Evolutionary conservation across 2,888 invertebrate genomes (phyloP).

Genomic region (Scelioninae gen. 2): DNA sequence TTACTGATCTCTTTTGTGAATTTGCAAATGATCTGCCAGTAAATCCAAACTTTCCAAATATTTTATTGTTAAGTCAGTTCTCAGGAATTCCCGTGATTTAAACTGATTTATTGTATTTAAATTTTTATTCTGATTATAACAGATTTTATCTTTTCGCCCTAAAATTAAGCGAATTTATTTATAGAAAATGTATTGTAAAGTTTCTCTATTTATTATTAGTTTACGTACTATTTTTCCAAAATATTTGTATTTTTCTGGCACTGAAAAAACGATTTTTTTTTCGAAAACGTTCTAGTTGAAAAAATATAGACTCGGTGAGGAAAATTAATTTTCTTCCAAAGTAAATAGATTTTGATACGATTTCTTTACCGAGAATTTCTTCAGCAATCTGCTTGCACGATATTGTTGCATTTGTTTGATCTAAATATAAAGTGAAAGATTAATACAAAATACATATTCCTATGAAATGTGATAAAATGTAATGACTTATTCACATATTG

Average conservation of each 20-base stretch:
- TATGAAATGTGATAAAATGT: too few relatives aligned
- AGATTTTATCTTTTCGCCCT: too few relatives aligned
- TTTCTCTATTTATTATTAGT: background rate
- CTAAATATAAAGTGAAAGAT: slow-evolving; percentile 13
- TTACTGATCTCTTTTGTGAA: too few relatives aligned
- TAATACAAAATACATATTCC: background rate
- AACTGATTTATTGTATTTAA: too few relatives aligned
- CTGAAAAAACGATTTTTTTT: slow-evolving; percentile 60
- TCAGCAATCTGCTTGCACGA: slow-evolving; percentile 33
- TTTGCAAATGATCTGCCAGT: too few relatives aligned
- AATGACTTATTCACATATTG: too few relatives aligned
- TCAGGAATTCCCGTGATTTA: too few relatives aligned
- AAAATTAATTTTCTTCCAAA: slow-evolving; percentile 65
- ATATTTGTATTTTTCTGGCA: slow-evolving; percentile 64
- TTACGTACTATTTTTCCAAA: slow-evolving; percentile 64
- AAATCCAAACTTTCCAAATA: too few relatives aligned
- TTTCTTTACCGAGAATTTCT: slow-evolving; percentile 49
- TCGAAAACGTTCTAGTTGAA: slow-evolving; percentile 62
- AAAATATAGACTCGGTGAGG: slow-evolving; percentile 62
- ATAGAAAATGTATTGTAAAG: too few relatives aligned
- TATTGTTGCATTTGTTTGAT: slow-evolving; percentile 12
- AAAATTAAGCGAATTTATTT: too few relatives aligned
- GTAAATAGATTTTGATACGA: slow-evolving; percentile 54
- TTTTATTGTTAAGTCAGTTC: too few relatives aligned
- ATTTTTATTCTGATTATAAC: too few relatives aligned